These are phyloP conservation scores for Andinoacara biseriatus DNA, from an alignment of 2,113 vertebrate species.

Conservation along the genomic window DNA sequence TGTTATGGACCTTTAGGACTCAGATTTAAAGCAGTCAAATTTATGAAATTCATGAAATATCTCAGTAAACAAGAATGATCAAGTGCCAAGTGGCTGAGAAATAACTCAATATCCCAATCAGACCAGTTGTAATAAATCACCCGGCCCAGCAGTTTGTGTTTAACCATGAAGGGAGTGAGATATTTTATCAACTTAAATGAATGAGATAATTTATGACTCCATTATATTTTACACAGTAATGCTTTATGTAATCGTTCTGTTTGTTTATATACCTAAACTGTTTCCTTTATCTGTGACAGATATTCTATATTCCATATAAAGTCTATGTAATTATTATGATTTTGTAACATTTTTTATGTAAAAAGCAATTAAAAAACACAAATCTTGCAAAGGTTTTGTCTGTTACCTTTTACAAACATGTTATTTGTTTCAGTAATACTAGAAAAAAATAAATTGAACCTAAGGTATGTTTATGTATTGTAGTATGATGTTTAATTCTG, in stretches of 20 bases:
- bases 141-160: neutral
- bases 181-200: neutral
- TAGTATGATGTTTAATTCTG: neutral
- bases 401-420: neutral
- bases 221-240: neutral
- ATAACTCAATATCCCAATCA: neutral
- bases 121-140: neutral
- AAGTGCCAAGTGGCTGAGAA: neutral
- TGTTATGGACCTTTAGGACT: too few relatives aligned
- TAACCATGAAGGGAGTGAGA: neutral
- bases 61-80: neutral
- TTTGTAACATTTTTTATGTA: neutral
- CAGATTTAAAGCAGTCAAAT: neutral
- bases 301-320: neutral
- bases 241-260: neutral
- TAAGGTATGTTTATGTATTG: neutral
- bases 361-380: neutral
- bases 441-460: neutral
- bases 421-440: neutral
- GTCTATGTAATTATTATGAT: neutral
- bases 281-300: neutral
- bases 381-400: neutral
- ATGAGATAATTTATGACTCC: neutral
- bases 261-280: neutral
- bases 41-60: neutral